Percentiles rank a stretch among this genome's conserved stretches.
phyloP scores from a whole-genome alignment of 2,113 vertebrate species.

The Deroptyus accipitrinus region DNA sequence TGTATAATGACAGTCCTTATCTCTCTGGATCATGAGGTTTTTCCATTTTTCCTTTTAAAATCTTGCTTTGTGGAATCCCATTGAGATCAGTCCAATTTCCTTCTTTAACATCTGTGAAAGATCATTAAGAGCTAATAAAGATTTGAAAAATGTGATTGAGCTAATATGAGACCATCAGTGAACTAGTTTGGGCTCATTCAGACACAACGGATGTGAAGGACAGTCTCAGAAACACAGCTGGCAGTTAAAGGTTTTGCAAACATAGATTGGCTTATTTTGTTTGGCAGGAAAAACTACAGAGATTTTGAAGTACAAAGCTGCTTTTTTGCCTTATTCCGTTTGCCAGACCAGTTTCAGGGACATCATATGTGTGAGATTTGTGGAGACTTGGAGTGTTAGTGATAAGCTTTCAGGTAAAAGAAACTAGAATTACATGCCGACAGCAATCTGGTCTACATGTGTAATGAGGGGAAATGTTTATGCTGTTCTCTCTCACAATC shows the following conservation, averaged over 20 bases:
- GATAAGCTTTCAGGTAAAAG: neutral
- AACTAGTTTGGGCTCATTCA: conserved; percentile 20
- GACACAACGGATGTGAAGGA: neutral
- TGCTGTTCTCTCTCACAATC: neutral
- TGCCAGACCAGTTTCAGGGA: neutral
- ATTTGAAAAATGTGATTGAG: neutral
- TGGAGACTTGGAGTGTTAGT: neutral
- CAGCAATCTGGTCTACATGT: neutral
- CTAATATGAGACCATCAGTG: neutral
- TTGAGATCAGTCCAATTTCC: neutral
- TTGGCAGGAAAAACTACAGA: neutral
- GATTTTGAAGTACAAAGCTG: neutral
- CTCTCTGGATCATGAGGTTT: neutral
- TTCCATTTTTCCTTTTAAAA: neutral
- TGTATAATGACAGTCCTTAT: neutral
- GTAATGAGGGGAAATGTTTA: neutral
- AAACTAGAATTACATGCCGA: neutral
- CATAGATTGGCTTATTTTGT: neutral
- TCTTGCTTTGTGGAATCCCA: neutral
- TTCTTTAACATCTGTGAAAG: conserved; percentile 9
- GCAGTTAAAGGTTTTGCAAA: neutral
- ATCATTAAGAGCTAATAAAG: neutral
- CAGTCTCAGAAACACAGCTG: neutral
- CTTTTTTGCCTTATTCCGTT: neutral
- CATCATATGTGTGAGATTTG: neutral